Base-by-base conservation (phyloP, 2,888 invertebrate genomes). In the Aplocera efformata region DNA sequence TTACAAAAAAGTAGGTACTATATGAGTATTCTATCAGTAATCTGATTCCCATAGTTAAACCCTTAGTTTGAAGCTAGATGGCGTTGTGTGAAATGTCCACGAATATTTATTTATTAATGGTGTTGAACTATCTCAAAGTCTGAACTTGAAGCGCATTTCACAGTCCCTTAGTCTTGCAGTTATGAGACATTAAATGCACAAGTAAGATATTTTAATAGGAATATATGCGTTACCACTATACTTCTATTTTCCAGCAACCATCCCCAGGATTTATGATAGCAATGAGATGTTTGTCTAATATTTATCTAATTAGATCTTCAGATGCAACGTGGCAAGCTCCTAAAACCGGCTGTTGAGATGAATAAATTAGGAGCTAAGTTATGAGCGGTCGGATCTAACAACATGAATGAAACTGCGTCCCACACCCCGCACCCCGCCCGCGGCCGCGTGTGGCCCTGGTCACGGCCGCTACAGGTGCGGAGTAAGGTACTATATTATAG, bases 331-430 rank as follows among this genome's bases (percentile, higher is more conserved):
- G 59, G 61, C 63, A 67, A 66, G 64, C 68, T 73, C 63, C 66
- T 67, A 62, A 72, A 79, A 79, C 76, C 75, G 78, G 79, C 76
- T 75, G 69, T 56, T 71, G 67, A 73, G 65, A 78, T 67, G 81
- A 80, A 88, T 88, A 88, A 86, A 88, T 88, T 86, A 85, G 72
- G 73, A 79, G 86, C 79, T 83, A 88, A 88, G 76, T 88, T 88
- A 88, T 88, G 86, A 86, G 82, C 80, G 80, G 83, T 60, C 74
- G 73, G 74, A 73, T 84, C 86, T 85, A 86, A 85, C 83, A 81
- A 88, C 88, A 88, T 89, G 88, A 89, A 89, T 89, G 88, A 88
- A 82, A 78, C 79, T 67, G 52, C 72, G 42, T 58, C 67, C 67
- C 73, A 58, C 71, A 46, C 67, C 57, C 55, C 24, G 58, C 56